Base-by-base conservation (phyloP, 2,113 vertebrate species). In the Progne subis region DNA sequence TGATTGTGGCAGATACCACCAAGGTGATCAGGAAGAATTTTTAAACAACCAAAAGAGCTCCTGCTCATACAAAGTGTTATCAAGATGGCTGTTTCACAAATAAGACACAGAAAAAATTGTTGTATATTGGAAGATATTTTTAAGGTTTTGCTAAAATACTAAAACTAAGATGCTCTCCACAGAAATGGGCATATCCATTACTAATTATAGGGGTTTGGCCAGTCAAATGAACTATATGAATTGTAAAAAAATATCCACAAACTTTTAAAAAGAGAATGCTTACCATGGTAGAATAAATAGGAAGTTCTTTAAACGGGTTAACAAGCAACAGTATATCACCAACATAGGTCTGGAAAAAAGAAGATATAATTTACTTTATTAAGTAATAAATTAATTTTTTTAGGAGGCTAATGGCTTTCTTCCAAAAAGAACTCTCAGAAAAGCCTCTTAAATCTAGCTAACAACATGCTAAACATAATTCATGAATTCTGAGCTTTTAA, bases 291-390 rank as follows among this genome's bases (percentile, higher is more conserved):
- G 99, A 99, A 97, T 99, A 99, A 95, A 99, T 99, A 49, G 99
- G 99, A 85, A 99, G 98, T 79, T 99, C 99, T 97, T 99, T 99
- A 97, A 99, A 99, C 31, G 99, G 99, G 79, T 99, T 99, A 76
- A 99, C 98, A 88, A 99, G 98, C 84, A 99, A 97, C 50, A 99
- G 98, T 96, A 99, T 99, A 96, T 99, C 98, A 82, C 99, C 99
- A 70, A 99, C 98, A 77, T 99, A 99, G 18, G 99, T 99, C 99
- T 99, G 98, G 96, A 92, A 94, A 94, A 94, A 92, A 95, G 3
- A 83, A 84, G 19, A 74, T 8, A 57, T 6, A 81, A 95, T 80
- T 80, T 53, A n/a, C 34, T 90, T 82, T 43, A 78, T 41, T 78
- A 91, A 74, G 8, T 67, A 49, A 84, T 52, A 74, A 83, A 80